phyloP scores from a whole-genome alignment of 2,888 invertebrate genomes.

The Eurois occulta region DNA sequence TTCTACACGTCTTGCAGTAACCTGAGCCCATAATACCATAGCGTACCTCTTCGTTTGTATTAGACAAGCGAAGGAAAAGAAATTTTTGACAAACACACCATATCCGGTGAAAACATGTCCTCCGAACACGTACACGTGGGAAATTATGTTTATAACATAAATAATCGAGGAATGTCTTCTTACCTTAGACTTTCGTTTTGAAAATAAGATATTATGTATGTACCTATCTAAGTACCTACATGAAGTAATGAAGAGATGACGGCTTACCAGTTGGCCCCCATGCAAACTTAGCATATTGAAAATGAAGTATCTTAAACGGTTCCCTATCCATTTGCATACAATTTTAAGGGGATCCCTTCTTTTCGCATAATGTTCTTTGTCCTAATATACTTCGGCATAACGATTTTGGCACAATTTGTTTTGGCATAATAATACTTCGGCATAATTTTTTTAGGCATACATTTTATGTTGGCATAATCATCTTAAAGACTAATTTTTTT shows the following conservation, averaged over 20 bases:
- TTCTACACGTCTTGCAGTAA: conserved; percentile 20
- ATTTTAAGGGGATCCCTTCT: too few species aligned
- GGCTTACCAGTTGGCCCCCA: not conserved
- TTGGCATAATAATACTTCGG: too few species aligned
- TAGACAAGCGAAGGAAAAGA: conserved; percentile 62
- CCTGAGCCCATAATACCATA: conserved; percentile 26
- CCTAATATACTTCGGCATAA: too few species aligned
- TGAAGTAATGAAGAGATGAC: conserved; percentile 12
- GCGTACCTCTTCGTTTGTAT: conserved; percentile 39
- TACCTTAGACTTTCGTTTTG: conserved; percentile 55
- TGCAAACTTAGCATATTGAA: not conserved
- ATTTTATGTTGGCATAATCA: too few species aligned
- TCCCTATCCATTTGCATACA: too few species aligned
- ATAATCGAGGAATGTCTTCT: conserved; percentile 57
- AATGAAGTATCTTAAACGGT: not conserved
- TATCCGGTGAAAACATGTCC: conserved; percentile 75
- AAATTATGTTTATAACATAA: conserved; percentile 68
- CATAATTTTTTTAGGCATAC: too few species aligned
- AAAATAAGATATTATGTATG: conserved; percentile 6
- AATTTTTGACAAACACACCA: conserved; percentile 71
- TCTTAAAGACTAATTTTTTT: too few species aligned
- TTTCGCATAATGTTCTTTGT: too few species aligned
- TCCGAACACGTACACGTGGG: conserved; percentile 70
- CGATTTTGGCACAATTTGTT: too few species aligned
- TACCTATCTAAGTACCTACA: not conserved